Evolutionary conservation across 2,797 vertebrate genomes (phyloP), one percentile per base, ranked within the genome.

Genomic region (Crocodylus rhombifer): DNA sequence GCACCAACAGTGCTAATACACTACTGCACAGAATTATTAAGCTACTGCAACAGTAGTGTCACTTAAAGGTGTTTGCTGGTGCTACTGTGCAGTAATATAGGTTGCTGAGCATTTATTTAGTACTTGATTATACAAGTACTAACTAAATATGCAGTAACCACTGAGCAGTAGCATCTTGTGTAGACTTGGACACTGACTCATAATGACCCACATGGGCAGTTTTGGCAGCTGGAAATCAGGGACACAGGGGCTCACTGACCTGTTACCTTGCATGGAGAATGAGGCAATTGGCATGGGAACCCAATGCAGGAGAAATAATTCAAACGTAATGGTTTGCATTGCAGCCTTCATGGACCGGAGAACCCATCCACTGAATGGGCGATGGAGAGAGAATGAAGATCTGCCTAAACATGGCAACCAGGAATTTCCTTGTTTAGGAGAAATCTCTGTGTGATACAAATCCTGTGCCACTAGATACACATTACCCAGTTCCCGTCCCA

Each of bases 181-280:
- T 51, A 51, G 42, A 51, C 42, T 51, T 3, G 42, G 42, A 9
- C 10, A 51, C 42, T 30, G 65, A 33, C 25, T 57, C 84, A 26
- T 63, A 95, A 93, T 63, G 60, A 63, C 51, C 79, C 63, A 21
- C 83, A 75, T 75, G 90, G 79, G 85, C 95, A 89, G 71, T 55
- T 91, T 23, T 65, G 62, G 62, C 57, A 91, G 71, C 36, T 33
- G 65, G 55, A 33, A 83, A 83, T 58, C 86, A 87, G 42, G 55
- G 73, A 60, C 30, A 6, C 56, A 65, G 78, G 69, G 84, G 51
- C 10, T 89, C 56, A n/a, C 77, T 61, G 30, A 36, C 13, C 42
- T 58, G 57, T 86, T 85, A 42, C 94, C 80, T 82, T 58, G 28
- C 73, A 73, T 21, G 26, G 71, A 80, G 28, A 87, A 6, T 7